phyloP scores from a whole-genome alignment of 2,888 invertebrate species.

The Alitta virens region DNA sequence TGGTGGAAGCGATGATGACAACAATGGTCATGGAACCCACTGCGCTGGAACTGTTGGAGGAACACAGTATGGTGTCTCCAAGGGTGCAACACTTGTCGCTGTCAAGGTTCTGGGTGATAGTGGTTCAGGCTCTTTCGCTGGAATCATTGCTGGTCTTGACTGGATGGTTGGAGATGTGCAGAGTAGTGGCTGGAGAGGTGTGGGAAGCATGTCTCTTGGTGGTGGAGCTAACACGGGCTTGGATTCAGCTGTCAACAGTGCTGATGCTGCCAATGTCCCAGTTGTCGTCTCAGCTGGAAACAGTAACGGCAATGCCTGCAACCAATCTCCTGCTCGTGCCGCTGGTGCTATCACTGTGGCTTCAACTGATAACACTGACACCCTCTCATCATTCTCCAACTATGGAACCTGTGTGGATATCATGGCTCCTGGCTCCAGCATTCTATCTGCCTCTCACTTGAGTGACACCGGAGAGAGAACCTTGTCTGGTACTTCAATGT shows the following conservation, averaged over 20 bases:
- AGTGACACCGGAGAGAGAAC: not conserved
- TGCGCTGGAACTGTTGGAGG: not conserved
- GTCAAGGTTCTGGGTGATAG: not conserved
- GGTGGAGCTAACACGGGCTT: not conserved
- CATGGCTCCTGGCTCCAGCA: slow-evolving; percentile 19
- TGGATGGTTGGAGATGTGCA: slow-evolving; percentile 5
- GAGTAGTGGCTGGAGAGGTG: not conserved
- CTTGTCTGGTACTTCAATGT: slow-evolving; percentile 22
- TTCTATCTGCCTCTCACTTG: slow-evolving; percentile 7
- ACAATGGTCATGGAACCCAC: not conserved
- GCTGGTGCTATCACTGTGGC: slow-evolving; percentile 17
- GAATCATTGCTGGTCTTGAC: not conserved
- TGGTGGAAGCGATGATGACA: not conserved
- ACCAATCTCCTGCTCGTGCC: not conserved
- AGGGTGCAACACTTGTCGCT: not conserved
- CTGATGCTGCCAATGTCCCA: slow-evolving; percentile 1
- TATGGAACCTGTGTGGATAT: slow-evolving; percentile 23
- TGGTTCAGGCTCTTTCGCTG: not conserved
- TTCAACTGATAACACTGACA: slow-evolving; percentile 3
- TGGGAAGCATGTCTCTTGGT: slow-evolving; percentile 8
- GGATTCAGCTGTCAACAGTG: slow-evolving; percentile 4
- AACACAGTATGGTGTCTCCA: not conserved
- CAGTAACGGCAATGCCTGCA: slow-evolving; percentile 5
- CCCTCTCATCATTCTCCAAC: slow-evolving; percentile 15
- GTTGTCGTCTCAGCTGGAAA: slow-evolving; percentile 11